Evolutionary conservation across 1,140 invertebrate species (phyloP).

Genomic region (Muscidifurax raptorellus): DNA sequence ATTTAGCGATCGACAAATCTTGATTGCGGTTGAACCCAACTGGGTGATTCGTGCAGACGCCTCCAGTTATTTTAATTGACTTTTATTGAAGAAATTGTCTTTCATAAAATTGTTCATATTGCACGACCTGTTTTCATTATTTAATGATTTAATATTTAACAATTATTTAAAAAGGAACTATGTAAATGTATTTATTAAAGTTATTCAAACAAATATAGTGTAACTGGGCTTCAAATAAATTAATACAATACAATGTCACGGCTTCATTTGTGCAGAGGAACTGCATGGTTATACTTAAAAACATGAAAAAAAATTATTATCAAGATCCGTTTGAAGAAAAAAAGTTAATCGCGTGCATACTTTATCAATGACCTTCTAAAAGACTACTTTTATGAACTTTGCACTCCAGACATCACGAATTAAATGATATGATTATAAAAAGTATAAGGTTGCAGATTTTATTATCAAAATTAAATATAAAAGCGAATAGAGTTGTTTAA

Average conservation of each 20-base stretch:
- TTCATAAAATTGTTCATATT: not conserved
- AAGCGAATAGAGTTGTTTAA: too few relatives aligned
- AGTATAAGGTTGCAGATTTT: too few relatives aligned
- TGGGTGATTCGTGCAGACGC: not conserved
- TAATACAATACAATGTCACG: too few relatives aligned
- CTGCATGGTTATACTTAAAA: not conserved
- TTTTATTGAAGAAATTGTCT: not conserved
- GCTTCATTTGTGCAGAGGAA: too few relatives aligned
- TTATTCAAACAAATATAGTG: too few relatives aligned
- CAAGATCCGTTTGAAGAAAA: not conserved
- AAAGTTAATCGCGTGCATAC: not conserved
- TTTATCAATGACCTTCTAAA: not conserved
- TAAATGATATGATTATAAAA: not conserved
- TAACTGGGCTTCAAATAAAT: too few relatives aligned
- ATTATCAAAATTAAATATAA: too few relatives aligned
- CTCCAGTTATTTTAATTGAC: not conserved
- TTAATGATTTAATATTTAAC: too few relatives aligned
- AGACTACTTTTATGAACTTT: not conserved
- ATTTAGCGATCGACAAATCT: slow-evolving; percentile 2
- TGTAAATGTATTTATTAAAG: not conserved
- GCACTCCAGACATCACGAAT: slow-evolving; percentile 9
- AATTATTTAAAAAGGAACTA: too few relatives aligned
- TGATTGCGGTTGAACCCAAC: not conserved
- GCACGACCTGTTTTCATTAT: not conserved
- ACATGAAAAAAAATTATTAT: not conserved